phyloP scores from a whole-genome alignment of 2,113 vertebrate genomes.

The Pelecanoides urinatrix region DNA sequence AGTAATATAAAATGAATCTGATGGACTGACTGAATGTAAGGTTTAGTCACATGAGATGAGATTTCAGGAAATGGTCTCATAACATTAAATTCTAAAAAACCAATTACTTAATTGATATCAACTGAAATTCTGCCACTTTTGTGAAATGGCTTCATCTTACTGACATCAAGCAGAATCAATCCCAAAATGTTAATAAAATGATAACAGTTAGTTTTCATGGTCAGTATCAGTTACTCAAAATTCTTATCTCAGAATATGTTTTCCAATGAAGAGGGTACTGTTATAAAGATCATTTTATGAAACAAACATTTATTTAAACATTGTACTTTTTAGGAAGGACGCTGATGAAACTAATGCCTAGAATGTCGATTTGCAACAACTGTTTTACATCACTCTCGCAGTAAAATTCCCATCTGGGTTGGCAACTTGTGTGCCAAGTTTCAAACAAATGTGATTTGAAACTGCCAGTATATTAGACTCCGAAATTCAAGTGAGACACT shows the following conservation, averaged over 20 bases:
- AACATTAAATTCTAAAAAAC: background rate
- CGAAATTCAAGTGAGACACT: background rate
- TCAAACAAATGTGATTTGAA: constrained; percentile 34
- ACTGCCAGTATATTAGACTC: background rate
- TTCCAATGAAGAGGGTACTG: background rate
- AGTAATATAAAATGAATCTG: background rate
- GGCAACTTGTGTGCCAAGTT: constrained; percentile 24
- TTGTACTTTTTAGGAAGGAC: background rate
- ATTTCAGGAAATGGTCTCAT: background rate
- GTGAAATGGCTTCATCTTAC: background rate
- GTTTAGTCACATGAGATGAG: background rate
- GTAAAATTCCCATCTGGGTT: constrained; percentile 47
- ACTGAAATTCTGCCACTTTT: constrained; percentile 19
- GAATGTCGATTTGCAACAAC: constrained; percentile 18
- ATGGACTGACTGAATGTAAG: background rate
- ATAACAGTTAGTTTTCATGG: background rate
- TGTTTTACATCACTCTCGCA: background rate
- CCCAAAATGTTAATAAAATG: background rate
- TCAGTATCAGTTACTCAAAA: background rate
- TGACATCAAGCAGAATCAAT: background rate
- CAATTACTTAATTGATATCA: background rate
- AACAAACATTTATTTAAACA: background rate
- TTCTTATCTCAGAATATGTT: background rate
- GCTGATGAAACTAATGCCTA: background rate
- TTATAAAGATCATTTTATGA: background rate